Base-by-base conservation (phyloP, 92 coral and sea anemone species). In the Umimayanthus chanpuru region DNA sequence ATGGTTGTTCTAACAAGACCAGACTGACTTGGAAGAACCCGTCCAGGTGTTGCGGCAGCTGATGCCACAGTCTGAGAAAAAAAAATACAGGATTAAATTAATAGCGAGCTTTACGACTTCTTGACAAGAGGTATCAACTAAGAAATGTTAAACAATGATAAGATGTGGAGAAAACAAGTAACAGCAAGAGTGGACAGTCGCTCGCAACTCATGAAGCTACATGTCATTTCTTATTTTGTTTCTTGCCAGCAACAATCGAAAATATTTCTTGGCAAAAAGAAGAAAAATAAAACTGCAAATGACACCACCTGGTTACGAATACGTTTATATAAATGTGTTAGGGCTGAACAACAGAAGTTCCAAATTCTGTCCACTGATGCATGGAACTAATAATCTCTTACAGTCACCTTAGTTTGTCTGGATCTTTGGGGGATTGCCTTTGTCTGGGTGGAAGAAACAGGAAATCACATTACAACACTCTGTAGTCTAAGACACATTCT, bases 1-100 rank as follows among this genome's bases (percentile, higher is more conserved):
- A 91, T 83, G 36, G 93, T 39, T 38, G 91, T 85, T 64, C 91
- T 88, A 6, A 77, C 88, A 55, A 82, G 93, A 29, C 91, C 80
- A 39, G 93, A 82, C 76, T 91, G 93, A 64, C 86, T 50, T 80
- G 89, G 93, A 61, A 91, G 82, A 15, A 83, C 87, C 23, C 93
- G 89, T 84, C 89, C 78, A 53, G 91, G 74, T 25, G 93, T 65
- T 25, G 53, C 38, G 30, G 87, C 83, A 39, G 86, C 91, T 26
- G 93, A 88, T 26, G 89, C 83, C 21, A 73, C 93, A 85, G 81
- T 91, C 93, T 91, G 4, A 53, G 72, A 73, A 12, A 88, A 47
- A 68, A 65, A 47, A 68, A 61, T 5, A 11, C 30, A 73, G 50
- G n/a, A 30, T 41, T 64, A 11, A 18, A 83, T 64, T 56, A 68